phyloP scores from a whole-genome alignment of 1,140 invertebrate species.

The Drosophila kurseongensis region DNA sequence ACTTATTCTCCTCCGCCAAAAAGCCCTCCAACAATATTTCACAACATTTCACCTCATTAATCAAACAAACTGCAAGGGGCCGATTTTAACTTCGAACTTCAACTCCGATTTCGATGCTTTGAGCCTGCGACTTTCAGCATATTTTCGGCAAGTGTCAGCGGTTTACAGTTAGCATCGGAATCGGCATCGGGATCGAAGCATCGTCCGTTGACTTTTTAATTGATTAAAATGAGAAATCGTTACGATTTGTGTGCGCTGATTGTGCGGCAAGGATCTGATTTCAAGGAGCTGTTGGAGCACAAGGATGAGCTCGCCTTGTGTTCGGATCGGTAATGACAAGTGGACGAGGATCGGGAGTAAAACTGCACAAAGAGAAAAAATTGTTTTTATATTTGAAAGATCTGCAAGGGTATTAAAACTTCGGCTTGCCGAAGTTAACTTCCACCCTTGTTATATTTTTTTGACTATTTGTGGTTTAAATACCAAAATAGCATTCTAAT shows the following conservation, averaged over 20 bases:
- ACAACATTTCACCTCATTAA: slow-evolving; percentile 83
- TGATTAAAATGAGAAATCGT: slow-evolving; percentile 85
- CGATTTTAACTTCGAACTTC: slow-evolving; percentile 1
- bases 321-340: slow-evolving; percentile 69
- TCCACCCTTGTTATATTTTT: too few relatives aligned
- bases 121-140: slow-evolving; percentile 40
- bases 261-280: slow-evolving; percentile 78
- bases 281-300: slow-evolving; percentile 37
- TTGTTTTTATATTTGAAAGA: too few relatives aligned
- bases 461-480: too few relatives aligned
- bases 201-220: slow-evolving; percentile 83
- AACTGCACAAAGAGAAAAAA: background rate
- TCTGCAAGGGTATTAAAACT: too few relatives aligned
- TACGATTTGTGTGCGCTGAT: slow-evolving; percentile 82
- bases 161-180: slow-evolving; percentile 69
- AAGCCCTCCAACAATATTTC: slow-evolving; percentile 67
- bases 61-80: slow-evolving; percentile 76
- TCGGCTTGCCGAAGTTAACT: too few relatives aligned
- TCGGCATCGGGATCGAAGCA: slow-evolving; percentile 22
- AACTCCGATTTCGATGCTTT: slow-evolving; percentile 1
- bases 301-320: slow-evolving; percentile 61
- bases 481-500: too few relatives aligned
- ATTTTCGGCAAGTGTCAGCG: slow-evolving; percentile 79
- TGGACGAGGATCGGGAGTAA: slow-evolving; percentile 37
- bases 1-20: background rate